Evolutionary conservation across 1,140 invertebrate genomes (phyloP), one percentile per base, ranked within the genome.

Genomic region (Papilio helenus): DNA sequence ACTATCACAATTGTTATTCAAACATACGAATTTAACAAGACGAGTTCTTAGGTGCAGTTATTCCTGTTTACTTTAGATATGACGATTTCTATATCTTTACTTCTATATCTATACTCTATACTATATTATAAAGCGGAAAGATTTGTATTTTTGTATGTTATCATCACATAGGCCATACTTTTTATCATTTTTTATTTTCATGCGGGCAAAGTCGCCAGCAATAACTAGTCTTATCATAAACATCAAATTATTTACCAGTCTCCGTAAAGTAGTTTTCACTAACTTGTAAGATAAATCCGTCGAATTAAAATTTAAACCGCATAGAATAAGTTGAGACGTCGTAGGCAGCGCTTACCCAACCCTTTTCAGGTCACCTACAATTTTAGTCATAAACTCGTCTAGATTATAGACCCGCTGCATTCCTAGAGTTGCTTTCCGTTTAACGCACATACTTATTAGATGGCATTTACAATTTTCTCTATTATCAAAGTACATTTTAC

Each of bases 311-410:
- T 76, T 58, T 29, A 39, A 8, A n/a, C 51, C 16, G 18, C 49
- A 49, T 26, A 29, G 23, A 10, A 58, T 51, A 58, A 26, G 51
- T 76, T 76, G 12, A 26, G 23, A 20, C 72, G 72, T 16, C 16
- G 29, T 18, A 76, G 51, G 58, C 73, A 14, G 51, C 20, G 20
- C 29, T 29, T 55, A 76, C 73, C 29, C 18, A 51, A 20, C 12
- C n/a, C 20, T 74, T 58, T 55, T n/a, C 49, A 76, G 73, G 23
- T 76, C 51, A 76, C 49, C 46, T 26, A 34, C 73, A 76, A 51
- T 55, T 68, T 76, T 58, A 76, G 46, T 58, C 49, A 76, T 55
- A 49, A 76, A 76, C 46, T 76, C 23, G 73, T 68, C 26, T 68
- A 68, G 23, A 68, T 68, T 68, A 68, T 34, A 68, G 23, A 29